Evolutionary conservation across 2,797 vertebrate genomes (phyloP), one percentile per base, ranked within the genome.

Genomic region (Schizopygopsis malacanthus): DNA sequence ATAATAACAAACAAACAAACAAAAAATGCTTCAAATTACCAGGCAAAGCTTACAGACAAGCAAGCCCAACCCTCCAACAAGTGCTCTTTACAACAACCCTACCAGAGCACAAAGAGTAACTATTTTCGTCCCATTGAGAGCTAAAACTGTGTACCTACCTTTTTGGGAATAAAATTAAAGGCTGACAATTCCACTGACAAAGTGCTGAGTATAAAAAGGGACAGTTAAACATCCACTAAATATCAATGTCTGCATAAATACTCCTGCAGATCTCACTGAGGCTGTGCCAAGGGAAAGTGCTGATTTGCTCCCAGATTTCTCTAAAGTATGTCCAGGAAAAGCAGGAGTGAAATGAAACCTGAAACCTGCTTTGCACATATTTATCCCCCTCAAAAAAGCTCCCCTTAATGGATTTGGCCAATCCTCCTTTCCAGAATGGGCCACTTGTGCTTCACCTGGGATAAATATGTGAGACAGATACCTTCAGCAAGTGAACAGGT

Each of bases 191-290:
- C 37, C 39, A 45, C 78, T 81, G 78, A 59, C 71, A 76, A 45
- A 87, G 33, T 59, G 70, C 86, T 70, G 41, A 85, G 33, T 65
- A 83, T 76, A 50, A 84, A 70, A 67, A 67, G 15, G 47, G 22
- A 11, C 41, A 73, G 25, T 65, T 78, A 82, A 86, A 86, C 80
- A 37, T 72, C 78, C 70, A 70, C 25, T 52, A 67, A 70, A 59
- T 84, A 81, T 81, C 82, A 81, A 81, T 67, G 82, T 84, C 82
- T 84, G 71, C 69, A 77, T 81, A 75, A 87, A 84, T 77, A 81
- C 37, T 72, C 52, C 18, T 12, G 22, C 72, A 84, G 63, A 87
- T 81, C 28, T 50, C 41, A 85, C 71, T 87, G 83, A 87, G 79
- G 50, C 33, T 20, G 70, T 71, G 71, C 83, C 83, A 85, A 71